Conservation (phyloP, 2,113 vertebrate genomes). For the Oreochromis niloticus region DNA sequence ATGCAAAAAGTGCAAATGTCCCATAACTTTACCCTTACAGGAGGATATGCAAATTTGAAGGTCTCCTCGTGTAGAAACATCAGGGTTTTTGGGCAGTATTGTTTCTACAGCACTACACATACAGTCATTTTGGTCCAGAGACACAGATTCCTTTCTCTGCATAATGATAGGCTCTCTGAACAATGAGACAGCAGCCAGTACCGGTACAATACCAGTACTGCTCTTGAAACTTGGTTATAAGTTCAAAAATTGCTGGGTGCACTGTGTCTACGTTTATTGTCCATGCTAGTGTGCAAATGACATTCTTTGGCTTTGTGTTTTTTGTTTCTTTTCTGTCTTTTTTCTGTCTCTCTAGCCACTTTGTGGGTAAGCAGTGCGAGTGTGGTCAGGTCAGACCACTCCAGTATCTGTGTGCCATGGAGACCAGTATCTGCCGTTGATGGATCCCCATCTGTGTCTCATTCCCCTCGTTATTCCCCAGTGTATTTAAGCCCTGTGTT, state of each 20-base stretch:
- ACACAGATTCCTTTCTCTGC: neutral
- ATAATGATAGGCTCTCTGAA: neutral
- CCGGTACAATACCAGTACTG: no score
- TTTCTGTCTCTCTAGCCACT: conserved; percentile 51
- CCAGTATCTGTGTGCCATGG: conserved; percentile 65
- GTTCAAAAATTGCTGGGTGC: no score
- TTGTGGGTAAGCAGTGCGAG: conserved; percentile 74
- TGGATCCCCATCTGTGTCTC: no score
- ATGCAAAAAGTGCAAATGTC: neutral
- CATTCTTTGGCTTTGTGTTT: neutral
- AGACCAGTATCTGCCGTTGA: no score
- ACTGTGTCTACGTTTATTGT: no score
- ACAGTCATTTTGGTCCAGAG: neutral
- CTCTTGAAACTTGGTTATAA: no score
- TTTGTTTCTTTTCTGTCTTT: no score
- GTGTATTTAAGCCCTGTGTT: no score
- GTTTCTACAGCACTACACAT: no score
- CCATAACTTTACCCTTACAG: neutral
- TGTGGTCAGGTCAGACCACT: conserved; percentile 71
- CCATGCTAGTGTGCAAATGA: neutral
- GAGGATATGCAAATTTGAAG: neutral
- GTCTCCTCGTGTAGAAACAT: neutral
- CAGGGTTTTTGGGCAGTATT: no score
- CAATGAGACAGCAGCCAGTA: neutral
- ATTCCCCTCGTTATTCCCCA: no score